Evolutionary conservation across 2,888 invertebrate species (phyloP).

Genomic region (Drepana falcataria): DNA sequence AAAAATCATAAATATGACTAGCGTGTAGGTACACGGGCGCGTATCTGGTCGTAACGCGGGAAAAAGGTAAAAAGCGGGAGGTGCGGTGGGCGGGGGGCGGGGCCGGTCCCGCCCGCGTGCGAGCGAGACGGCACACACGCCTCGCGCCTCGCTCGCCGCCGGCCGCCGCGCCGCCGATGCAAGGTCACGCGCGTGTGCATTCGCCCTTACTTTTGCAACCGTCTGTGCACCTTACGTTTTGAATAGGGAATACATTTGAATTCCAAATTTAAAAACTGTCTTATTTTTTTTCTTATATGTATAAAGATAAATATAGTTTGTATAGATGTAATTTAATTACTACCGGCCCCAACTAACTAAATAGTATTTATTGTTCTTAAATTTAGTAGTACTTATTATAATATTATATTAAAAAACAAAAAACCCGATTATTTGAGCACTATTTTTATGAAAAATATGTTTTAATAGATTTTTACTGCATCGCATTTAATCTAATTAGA

Average conservation of each 20-base stretch:
- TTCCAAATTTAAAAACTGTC: slow-evolving; percentile 13
- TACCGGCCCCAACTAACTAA: no score
- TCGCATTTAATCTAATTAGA: no score
- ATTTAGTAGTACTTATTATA: no score
- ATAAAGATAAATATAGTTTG: no score
- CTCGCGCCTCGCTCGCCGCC: slow-evolving; percentile 11
- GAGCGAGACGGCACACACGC: slow-evolving; percentile 42
- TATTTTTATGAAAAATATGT: no score
- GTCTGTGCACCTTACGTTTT: slow-evolving; percentile 5
- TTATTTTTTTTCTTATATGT: neutral
- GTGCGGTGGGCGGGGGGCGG: slow-evolving; percentile 70
- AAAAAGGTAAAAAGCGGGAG: slow-evolving; percentile 60
- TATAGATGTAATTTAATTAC: no score
- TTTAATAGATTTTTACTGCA: no score
- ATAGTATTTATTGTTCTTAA: no score
- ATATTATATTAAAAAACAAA: no score
- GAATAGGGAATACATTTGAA: slow-evolving; percentile 41
- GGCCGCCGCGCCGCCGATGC: slow-evolving; percentile 27
- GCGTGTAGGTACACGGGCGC: slow-evolving; percentile 42
- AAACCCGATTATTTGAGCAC: no score
- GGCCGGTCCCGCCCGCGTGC: slow-evolving; percentile 49
- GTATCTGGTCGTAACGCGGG: slow-evolving; percentile 38
- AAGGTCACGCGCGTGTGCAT: slow-evolving; percentile 44
- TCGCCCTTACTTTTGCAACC: slow-evolving; percentile 18
- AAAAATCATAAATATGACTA: slow-evolving; percentile 17